Evolutionary conservation across 2,888 invertebrate species (phyloP), one percentile per base, ranked within the genome.

Genomic region (Euzophera pinguis): DNA sequence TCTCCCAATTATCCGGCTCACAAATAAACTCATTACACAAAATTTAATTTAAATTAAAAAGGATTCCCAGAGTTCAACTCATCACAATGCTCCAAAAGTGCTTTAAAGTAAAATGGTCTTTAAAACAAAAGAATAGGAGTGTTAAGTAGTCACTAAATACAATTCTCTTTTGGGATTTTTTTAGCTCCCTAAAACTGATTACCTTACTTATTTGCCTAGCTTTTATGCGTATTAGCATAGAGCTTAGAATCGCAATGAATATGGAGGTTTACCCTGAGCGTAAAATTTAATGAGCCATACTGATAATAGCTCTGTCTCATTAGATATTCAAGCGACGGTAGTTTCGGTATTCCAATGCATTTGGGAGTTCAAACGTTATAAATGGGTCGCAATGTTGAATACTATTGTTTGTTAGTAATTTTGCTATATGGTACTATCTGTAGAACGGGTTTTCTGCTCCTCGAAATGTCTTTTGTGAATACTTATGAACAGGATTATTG

Each of bases 271-370:
- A 65, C 77, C 73, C 71, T 66, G 69, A 61, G 68, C 75, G 73
- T 81, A 75, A 79, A 83, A 79, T 80, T 74, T 81, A 84, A 86
- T 84, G 84, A 79, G 73, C 69, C 73, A 64, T 71, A 71, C 71
- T 78, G 75, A 76, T 83, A 81, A 80, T 78, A 65, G 76, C 60
- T 66, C 59, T 63, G 74, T 63, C 73, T 80, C 79, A 82, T 84
- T 84, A 81, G 70, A 69, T 72, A 62, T 62, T 56, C 58, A 57
- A 62, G 47, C 47, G 45, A 53, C 13, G 39, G 53, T 55, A 55
- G 57, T 56, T 52, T 50, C 53, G 54, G 43, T 49, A 52, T 58
- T 50, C 53, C 50, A 52, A 53, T 59, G 59, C 57, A 56, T 58
- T 60, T 52, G 49, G 54, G 49, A 47, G 53, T 55, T 37, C 37